Evolutionary conservation across 92 coral and sea anemone genomes (phyloP).

Genomic region (Virgularia gustaviana): DNA sequence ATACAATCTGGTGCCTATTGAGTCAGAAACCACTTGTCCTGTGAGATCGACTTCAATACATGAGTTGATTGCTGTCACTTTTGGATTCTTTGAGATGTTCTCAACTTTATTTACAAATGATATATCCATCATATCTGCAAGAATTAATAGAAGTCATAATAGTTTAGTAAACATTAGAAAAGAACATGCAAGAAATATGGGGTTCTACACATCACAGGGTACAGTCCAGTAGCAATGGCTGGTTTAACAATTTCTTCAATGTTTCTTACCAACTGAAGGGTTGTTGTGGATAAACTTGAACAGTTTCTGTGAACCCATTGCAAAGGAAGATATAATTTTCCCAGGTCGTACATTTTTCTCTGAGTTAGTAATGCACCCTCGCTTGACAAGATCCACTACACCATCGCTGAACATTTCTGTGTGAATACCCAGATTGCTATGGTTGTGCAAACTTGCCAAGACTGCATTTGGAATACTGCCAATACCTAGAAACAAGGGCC

Average conservation of each 20-base stretch:
- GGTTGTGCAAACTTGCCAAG: conserved; percentile 63
- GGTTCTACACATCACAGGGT: no score
- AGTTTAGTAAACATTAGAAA: no score
- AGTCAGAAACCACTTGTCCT: conserved; percentile 94
- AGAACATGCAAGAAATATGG: no score
- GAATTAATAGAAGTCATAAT: no score
- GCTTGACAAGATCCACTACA: conserved; percentile 71
- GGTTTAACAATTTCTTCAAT: no score
- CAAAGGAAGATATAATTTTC: conserved; percentile 82
- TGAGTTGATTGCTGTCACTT: conserved; percentile 84
- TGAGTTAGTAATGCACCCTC: conserved; percentile 88
- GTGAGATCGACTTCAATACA: conserved; percentile 94
- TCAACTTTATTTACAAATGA: conserved; percentile 81
- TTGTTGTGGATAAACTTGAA: conserved; percentile 86
- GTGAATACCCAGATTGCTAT: conserved; percentile 88
- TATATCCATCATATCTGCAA: conserved; percentile 79
- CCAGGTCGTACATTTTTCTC: conserved; percentile 77
- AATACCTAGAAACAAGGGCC: conserved; percentile 61
- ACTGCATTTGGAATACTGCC: conserved; percentile 91
- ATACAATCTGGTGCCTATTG: conserved; percentile 88
- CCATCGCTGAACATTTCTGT: conserved; percentile 99
- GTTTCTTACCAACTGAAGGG: conserved; percentile 87
- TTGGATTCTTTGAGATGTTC: conserved; percentile 71
- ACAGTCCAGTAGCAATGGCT: no score
- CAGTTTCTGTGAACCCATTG: conserved; percentile 80